These are phyloP conservation scores for Crenichthys baileyi DNA, from an alignment of 2,797 vertebrate genomes.

Conservation along the genomic window DNA sequence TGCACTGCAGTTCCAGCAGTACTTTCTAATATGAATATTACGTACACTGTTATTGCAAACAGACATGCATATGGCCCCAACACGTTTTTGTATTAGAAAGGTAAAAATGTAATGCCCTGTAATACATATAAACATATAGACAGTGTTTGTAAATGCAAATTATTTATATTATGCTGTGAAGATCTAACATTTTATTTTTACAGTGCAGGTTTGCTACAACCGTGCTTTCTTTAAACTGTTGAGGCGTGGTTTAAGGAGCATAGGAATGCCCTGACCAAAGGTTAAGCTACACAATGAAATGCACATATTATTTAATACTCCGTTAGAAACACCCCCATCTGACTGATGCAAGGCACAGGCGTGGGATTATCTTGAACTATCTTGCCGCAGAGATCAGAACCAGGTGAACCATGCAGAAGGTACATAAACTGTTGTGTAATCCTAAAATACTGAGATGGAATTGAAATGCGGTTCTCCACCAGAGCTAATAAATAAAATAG, in stretches of 20 bases:
- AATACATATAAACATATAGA: neutral
- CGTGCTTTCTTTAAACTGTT: neutral
- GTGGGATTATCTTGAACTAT: neutral
- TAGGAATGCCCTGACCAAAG: neutral
- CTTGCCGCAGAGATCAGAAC: neutral
- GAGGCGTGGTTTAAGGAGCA: neutral
- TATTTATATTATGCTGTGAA: neutral
- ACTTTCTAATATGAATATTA: too few relatives aligned
- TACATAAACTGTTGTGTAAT: slow-evolving; percentile 40
- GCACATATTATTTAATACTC: neutral
- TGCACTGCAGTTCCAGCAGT: too few relatives aligned
- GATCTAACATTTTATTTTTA: too few relatives aligned
- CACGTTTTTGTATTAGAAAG: neutral
- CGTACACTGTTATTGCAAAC: too few relatives aligned
- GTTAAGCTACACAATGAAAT: neutral
- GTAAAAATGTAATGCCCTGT: neutral
- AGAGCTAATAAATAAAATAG: slow-evolving; percentile 38
- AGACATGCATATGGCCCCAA: neutral
- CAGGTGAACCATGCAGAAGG: neutral
- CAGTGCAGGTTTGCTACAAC: neutral
- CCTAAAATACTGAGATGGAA: slow-evolving; percentile 64
- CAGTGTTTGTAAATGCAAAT: neutral
- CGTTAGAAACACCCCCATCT: neutral
- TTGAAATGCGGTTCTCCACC: slow-evolving; percentile 20
- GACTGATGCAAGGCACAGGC: neutral